These are phyloP conservation scores for Atethmia centrago DNA, from an alignment of 2,888 invertebrate genomes.

Conservation along the genomic window DNA sequence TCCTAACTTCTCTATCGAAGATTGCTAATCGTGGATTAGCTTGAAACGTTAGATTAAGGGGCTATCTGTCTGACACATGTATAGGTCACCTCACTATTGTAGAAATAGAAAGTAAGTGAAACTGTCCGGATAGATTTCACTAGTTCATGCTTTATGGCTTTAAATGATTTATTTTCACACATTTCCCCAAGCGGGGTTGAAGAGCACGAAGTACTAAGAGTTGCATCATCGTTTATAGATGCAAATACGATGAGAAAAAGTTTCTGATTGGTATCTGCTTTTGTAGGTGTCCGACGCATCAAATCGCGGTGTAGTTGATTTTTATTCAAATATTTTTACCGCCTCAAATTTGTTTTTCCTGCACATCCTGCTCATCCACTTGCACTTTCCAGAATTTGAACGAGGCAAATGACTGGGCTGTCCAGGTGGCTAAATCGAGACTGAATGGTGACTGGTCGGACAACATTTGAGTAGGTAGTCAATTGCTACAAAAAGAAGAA, in stretches of 20 bases:
- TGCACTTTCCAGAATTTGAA: neutral
- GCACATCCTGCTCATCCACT: neutral
- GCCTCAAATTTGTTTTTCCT: neutral
- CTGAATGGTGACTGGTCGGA: neutral
- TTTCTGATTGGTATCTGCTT: neutral
- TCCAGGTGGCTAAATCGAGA: neutral
- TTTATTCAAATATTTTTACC: neutral
- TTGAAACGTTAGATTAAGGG: constrained; percentile 41
- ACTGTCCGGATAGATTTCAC: constrained; percentile 40
- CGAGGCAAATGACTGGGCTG: neutral
- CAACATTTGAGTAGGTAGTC: neutral
- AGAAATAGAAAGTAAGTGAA: constrained; percentile 58
- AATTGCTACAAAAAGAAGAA: neutral
- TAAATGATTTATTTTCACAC: constrained; percentile 47
- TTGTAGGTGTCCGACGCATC: neutral
- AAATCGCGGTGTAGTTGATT: neutral
- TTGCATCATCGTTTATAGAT: constrained; percentile 5
- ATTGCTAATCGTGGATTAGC: constrained; percentile 64
- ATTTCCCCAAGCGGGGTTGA: constrained; percentile 43
- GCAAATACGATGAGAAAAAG: neutral
- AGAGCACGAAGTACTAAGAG: constrained; percentile 8
- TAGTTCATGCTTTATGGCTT: constrained; percentile 15
- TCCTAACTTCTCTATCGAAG: constrained; percentile 60
- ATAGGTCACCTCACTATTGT: constrained; percentile 41
- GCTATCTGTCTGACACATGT: constrained; percentile 19